Percentiles rank a stretch among this genome's conserved stretches.
These are phyloP conservation scores for Acyrthosiphon pisum DNA, from an alignment of 1,140 invertebrate species.

Conservation along the genomic window DNA sequence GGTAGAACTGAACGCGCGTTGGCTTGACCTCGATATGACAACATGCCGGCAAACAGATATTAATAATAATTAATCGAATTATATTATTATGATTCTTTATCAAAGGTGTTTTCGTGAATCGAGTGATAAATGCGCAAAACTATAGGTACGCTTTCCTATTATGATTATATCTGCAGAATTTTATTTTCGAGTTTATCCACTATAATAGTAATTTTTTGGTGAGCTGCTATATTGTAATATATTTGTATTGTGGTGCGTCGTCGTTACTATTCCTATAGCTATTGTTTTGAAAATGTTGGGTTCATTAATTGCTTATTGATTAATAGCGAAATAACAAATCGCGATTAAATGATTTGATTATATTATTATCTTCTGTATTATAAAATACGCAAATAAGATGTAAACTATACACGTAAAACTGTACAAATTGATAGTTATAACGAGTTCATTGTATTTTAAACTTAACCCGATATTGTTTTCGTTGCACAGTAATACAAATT, in stretches of 20 bases:
- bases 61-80: background rate
- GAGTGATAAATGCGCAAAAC: background rate
- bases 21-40: slow-evolving; percentile 34
- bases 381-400: background rate
- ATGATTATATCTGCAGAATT: background rate
- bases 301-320: no score
- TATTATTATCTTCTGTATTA: background rate
- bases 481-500: background rate
- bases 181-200: background rate
- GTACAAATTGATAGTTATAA: background rate
- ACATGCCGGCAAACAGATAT: background rate
- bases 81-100: slow-evolving; percentile 31
- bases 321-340: background rate
- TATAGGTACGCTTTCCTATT: background rate
- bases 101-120: background rate
- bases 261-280: background rate
- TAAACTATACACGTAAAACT: background rate
- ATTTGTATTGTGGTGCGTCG: background rate
- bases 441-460: no score
- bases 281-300: background rate
- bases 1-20: background rate
- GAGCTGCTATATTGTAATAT: no score
- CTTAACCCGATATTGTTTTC: no score
- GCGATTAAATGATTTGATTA: background rate
- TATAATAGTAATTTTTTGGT: background rate